phyloP scores from a whole-genome alignment of 2,113 vertebrate genomes.

The Nestor notabilis region DNA sequence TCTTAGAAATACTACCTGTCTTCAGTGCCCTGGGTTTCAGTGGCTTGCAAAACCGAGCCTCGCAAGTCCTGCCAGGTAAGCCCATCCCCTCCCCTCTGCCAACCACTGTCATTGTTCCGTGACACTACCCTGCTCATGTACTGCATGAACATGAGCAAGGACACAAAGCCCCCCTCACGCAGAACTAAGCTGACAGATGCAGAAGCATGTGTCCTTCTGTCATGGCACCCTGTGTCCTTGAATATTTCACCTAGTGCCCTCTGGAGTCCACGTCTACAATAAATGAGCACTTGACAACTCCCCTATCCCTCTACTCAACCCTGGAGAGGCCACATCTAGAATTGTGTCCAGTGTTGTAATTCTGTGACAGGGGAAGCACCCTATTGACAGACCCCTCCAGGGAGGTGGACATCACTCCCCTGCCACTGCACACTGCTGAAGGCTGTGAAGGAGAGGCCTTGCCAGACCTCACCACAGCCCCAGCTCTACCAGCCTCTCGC shows the following conservation, averaged over 20 bases:
- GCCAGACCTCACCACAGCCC: neutral
- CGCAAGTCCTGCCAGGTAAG: neutral
- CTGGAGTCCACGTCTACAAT: neutral
- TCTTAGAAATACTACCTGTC: neutral
- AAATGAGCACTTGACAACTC: neutral
- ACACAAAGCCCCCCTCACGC: neutral
- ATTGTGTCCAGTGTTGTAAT: neutral
- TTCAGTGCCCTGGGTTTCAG: neutral
- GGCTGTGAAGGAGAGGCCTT: neutral
- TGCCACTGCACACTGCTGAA: fast-evolving
- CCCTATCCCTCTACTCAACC: fast-evolving
- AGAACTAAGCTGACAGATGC: neutral
- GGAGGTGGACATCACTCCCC: neutral
- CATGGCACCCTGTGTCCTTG: neutral
- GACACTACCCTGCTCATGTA: neutral
- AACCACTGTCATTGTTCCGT: neutral
- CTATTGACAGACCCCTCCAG: fast-evolving
- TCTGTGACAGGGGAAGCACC: neutral
- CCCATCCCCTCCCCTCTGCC: fast-evolving
- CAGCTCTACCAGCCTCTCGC: neutral
- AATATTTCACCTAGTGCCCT: neutral
- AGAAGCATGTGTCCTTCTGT: neutral
- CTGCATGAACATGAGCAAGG: neutral
- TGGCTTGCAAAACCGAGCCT: neutral
- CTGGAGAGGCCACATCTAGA: neutral